Evolutionary conservation across 2,888 invertebrate genomes (phyloP).

Genomic region (Scaptomyza reducta): DNA sequence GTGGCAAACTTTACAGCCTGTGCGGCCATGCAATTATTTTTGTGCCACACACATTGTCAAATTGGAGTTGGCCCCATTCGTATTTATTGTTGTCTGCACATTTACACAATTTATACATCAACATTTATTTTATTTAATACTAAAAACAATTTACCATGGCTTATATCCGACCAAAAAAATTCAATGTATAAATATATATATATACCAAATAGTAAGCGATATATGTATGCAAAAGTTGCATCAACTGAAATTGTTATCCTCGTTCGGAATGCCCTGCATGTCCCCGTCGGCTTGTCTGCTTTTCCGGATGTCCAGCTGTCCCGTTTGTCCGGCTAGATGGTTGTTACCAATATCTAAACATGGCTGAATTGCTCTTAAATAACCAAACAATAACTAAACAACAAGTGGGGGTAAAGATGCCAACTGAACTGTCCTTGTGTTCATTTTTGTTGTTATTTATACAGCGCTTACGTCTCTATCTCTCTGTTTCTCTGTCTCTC

Average conservation of each 20-base stretch:
- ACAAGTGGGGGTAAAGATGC: constrained; percentile 27
- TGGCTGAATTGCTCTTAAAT: constrained; percentile 79
- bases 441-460: constrained; percentile 38
- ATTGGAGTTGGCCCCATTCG: constrained; percentile 36
- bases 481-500: neutral
- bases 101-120: constrained; percentile 75
- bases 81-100: constrained; percentile 69
- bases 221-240: constrained; percentile 60
- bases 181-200: neutral
- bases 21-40: constrained; percentile 70
- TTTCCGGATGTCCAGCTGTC: constrained; percentile 26
- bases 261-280: neutral
- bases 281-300: constrained; percentile 11
- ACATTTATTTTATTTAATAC: constrained; percentile 77
- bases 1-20: constrained; percentile 57
- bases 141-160: constrained; percentile 73
- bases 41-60: constrained; percentile 58
- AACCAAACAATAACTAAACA: constrained; percentile 75
- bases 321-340: constrained; percentile 55
- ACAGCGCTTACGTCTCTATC: constrained; percentile 19
- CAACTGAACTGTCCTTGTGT: constrained; percentile 40
- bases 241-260: constrained; percentile 69
- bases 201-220: constrained; percentile 45
- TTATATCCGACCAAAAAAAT: constrained; percentile 42
- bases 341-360: constrained; percentile 79